A percentile compares a stretch with the other conserved stretches of the same genome.
Conservation (phyloP, 2,888 invertebrate species). For the Pycnomerus fuliginosus region DNA sequence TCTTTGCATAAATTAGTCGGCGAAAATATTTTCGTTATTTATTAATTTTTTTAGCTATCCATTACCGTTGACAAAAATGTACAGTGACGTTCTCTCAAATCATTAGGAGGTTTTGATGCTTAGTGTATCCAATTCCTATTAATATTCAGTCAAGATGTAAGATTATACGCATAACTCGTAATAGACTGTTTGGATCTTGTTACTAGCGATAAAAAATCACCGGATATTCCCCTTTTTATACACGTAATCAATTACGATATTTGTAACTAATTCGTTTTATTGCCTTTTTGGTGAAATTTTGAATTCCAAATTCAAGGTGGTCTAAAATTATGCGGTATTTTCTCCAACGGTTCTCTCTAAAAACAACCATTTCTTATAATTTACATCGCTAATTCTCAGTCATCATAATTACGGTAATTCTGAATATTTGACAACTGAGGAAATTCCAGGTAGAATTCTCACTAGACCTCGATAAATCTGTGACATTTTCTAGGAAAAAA, state of each 20-base stretch:
- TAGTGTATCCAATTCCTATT: slow-evolving; percentile 17
- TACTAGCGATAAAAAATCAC: slow-evolving; percentile 8
- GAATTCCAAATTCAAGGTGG: no score
- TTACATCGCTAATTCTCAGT: no score
- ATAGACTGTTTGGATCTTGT: slow-evolving; percentile 18
- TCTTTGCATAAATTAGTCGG: slow-evolving; percentile 41
- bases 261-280: neutral
- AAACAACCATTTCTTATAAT: no score
- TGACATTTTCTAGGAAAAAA: no score
- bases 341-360: no score
- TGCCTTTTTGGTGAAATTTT: neutral
- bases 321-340: no score
- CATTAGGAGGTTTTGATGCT: slow-evolving; percentile 2
- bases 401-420: neutral
- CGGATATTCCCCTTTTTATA: slow-evolving; percentile 14
- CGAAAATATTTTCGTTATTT: no score
- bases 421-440: neutral
- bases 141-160: slow-evolving; percentile 20
- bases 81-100: slow-evolving; percentile 9
- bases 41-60: no score
- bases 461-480: no score
- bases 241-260: neutral
- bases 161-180: slow-evolving; percentile 17
- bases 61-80: slow-evolving; percentile 8
- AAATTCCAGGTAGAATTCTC: no score